A percentile compares a stretch with the other conserved stretches of the same genome.
Conservation (phyloP, 1,140 invertebrate species). For the Chymomyza costata region DNA sequence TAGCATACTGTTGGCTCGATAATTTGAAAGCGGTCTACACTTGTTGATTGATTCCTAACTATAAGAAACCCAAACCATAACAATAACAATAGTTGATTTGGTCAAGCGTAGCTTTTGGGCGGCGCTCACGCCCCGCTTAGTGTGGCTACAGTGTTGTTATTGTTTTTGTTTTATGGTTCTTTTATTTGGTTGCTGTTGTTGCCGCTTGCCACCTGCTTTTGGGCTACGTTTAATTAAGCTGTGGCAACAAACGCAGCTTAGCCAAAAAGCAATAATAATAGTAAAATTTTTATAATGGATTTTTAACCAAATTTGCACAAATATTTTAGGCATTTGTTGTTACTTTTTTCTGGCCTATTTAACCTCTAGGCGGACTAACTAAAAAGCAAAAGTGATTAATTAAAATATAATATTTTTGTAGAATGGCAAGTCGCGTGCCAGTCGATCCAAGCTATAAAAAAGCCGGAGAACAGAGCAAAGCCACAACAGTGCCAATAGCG, state of each 20-base stretch:
- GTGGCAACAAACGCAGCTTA: constrained; percentile 22
- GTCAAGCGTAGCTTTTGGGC: constrained; percentile 40
- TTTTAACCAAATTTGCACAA: constrained; percentile 51
- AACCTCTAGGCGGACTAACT: constrained; percentile 32
- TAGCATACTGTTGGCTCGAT: too few species aligned
- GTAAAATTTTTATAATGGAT: too few species aligned
- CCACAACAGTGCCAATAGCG: constrained; percentile 45
- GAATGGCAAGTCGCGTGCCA: constrained; percentile 27
- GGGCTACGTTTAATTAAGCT: constrained; percentile 40
- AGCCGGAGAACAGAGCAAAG: constrained; percentile 9
- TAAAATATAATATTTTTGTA: constrained; percentile 22
- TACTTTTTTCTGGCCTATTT: constrained; percentile 60
- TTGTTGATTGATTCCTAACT: constrained; percentile 59
- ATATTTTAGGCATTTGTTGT: constrained; percentile 48
- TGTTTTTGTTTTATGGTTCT: too few species aligned
- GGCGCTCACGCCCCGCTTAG: constrained; percentile 50
- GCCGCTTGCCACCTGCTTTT: constrained; percentile 5
- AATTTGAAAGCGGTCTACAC: constrained; percentile 63
- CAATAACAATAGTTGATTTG: constrained; percentile 13
- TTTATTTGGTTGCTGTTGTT: too few species aligned
- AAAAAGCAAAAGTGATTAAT: constrained; percentile 37
- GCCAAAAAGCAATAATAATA: constrained; percentile 21
- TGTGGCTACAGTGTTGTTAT: constrained; percentile 9
- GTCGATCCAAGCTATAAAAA: constrained; percentile 42
- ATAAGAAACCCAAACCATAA: constrained; percentile 11